Conservation (phyloP, 2,888 invertebrate species). For the Cryptocephalus primarius region DNA sequence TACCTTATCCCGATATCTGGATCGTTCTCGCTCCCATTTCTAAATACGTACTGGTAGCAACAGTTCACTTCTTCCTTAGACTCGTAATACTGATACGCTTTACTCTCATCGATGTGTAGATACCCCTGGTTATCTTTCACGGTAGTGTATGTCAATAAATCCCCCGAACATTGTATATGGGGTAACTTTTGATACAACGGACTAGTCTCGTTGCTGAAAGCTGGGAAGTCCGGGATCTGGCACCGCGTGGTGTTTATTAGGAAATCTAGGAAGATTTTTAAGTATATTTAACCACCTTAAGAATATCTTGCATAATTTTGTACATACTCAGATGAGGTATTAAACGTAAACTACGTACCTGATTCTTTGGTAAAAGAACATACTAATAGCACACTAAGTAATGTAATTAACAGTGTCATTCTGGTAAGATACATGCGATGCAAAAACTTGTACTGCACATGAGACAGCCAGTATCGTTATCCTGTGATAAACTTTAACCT, state of each 20-base stretch:
- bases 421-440: too few relatives aligned
- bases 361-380: too few relatives aligned
- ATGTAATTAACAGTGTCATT: too few relatives aligned
- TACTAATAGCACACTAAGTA: too few relatives aligned
- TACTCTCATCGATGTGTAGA: slow-evolving; percentile 16
- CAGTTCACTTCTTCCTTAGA: slow-evolving; percentile 14
- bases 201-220: slow-evolving; percentile 14
- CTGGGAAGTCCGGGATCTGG: slow-evolving; percentile 18
- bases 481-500: too few relatives aligned
- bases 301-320: too few relatives aligned
- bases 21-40: slow-evolving; percentile 12
- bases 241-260: slow-evolving; percentile 19
- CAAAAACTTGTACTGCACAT: too few relatives aligned
- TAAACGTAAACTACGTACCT: neutral
- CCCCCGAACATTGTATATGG: slow-evolving; percentile 15
- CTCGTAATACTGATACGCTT: slow-evolving; percentile 12
- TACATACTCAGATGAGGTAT: neutral
- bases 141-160: slow-evolving; percentile 15
- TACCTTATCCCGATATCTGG: slow-evolving; percentile 20
- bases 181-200: slow-evolving; percentile 8
- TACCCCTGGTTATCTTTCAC: slow-evolving; percentile 14
- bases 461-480: too few relatives aligned
- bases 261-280: slow-evolving; percentile 10
- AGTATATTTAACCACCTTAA: too few relatives aligned
- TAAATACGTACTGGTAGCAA: slow-evolving; percentile 21